Conservation (phyloP, 2,888 invertebrate species). For the Metellina segmentata region DNA sequence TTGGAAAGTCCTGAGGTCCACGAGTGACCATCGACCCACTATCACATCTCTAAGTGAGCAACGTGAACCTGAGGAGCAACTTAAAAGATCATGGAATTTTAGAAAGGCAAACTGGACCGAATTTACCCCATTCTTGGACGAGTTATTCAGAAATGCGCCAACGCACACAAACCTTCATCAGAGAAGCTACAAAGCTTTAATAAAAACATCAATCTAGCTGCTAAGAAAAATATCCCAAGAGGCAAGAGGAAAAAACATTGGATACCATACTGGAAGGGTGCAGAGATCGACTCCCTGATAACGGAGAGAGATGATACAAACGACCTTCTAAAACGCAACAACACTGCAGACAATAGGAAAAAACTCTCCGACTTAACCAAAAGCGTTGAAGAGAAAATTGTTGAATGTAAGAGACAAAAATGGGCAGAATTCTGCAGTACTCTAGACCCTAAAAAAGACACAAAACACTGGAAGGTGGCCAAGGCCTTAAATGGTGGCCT, state of each 20-base stretch:
- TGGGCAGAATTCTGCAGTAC: slow-evolving; percentile 11
- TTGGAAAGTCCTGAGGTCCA: no score
- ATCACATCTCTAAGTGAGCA: no score
- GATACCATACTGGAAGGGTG: background rate
- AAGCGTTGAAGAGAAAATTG: background rate
- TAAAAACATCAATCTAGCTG: no score
- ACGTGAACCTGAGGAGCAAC: no score
- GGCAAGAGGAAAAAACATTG: background rate
- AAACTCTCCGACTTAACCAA: background rate
- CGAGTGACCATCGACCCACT: no score
- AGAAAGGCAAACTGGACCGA: no score
- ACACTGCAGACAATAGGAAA: no score
- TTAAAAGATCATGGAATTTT: no score
- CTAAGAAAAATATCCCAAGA: background rate
- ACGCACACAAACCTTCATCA: no score
- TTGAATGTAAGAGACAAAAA: background rate
- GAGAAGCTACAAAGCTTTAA: background rate
- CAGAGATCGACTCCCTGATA: background rate
- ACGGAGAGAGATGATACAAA: background rate
- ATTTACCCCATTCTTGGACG: no score
- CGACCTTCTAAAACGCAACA: no score
- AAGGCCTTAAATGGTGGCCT: slow-evolving; percentile 4
- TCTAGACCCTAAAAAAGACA: slow-evolving; percentile 40
- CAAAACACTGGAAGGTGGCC: slow-evolving; percentile 16
- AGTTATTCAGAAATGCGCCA: no score